Evolutionary conservation across 2,113 vertebrate species (phyloP).

Genomic region (Eptesicus fuscus): DNA sequence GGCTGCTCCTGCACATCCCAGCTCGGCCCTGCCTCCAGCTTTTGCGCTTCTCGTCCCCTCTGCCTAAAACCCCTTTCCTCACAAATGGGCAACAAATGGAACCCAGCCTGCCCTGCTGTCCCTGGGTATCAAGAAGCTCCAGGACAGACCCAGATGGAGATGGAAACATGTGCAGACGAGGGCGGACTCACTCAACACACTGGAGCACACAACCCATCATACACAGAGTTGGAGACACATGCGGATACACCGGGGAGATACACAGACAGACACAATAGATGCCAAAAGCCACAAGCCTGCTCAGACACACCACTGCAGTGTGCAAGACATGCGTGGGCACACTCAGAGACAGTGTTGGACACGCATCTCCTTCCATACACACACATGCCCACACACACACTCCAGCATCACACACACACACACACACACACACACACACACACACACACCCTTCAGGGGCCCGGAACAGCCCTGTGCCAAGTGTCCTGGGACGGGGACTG

Average conservation of each 20-base stretch:
- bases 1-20: neutral
- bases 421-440: neutral
- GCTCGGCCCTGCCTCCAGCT: neutral
- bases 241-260: neutral
- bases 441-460: neutral
- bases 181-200: neutral
- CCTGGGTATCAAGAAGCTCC: neutral
- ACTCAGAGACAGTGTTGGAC: neutral
- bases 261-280: accelerated
- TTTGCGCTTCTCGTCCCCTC: accelerated
- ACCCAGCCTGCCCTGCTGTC: neutral
- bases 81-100: accelerated
- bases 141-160: neutral
- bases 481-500: neutral
- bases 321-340: neutral
- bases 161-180: neutral
- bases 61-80: neutral
- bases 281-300: neutral
- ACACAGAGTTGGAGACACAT: accelerated
- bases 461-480: neutral
- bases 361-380: neutral
- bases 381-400: neutral
- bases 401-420: neutral
- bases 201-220: accelerated
- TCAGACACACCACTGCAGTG: neutral